Evolutionary conservation across 2,888 invertebrate species (phyloP), one percentile per base, ranked within the genome.

Genomic region (Keiferia lycopersicella): DNA sequence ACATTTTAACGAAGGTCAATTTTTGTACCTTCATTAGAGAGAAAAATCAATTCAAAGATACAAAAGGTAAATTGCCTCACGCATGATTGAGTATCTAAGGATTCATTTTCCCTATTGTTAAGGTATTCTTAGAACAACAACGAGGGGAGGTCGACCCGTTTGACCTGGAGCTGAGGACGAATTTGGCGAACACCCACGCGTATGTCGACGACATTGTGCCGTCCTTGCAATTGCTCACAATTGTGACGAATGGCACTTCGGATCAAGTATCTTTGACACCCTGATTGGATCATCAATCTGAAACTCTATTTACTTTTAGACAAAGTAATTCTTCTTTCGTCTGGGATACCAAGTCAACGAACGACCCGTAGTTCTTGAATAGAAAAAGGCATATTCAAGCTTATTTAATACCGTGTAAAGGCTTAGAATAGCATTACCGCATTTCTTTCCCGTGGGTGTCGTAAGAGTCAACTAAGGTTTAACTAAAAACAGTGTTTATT

Each of bases 151-250:
- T 65, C 65, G 61, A 56, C 61, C 56, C 26, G 26, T 16, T 61
- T 65, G 63, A 65, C 63, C 65, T 61, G 50, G 48, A 50, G 45
- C n/a, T 26, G 34, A 20, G 48, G 62, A 64, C 61, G 41, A 58
- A 62, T 64, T 63, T 50, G 65, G 66, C 62, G 64, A 50, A 58
- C 66, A 59, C 66, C 66, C 48, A 66, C 65, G 26, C 63, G 20
- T 56, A 41, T 39, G 38, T 57, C 61, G 38, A 14, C 39, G 16
- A 62, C 48, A 59, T 58, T 62, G 53, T 2, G 16, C 62, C 58
- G 65, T 59, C 65, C 59, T 65, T 62, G 62, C 62, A 62, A 48
- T 41, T 61, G 45, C 6, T 45, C 12, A 26, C 45, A 45, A 60
- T 60, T 60, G 12, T 59, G 39, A 59, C 20, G 41, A 22, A 59